A percentile compares a stretch with the other conserved stretches of the same genome.
Evolutionary conservation across 2,797 vertebrate species (phyloP).

Genomic region (Hephaestus fuliginosus): DNA sequence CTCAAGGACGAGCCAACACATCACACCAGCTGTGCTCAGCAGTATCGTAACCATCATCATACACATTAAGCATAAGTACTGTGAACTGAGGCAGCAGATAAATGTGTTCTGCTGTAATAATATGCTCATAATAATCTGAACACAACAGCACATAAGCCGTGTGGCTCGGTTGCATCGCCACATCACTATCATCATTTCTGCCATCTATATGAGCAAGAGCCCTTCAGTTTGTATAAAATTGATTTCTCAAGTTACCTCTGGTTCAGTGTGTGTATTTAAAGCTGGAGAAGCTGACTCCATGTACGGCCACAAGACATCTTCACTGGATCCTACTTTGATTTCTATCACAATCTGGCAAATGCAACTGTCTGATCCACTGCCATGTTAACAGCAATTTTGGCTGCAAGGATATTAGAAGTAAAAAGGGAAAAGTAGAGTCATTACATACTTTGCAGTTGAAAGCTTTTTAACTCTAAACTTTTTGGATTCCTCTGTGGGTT

Average conservation of each 20-base stretch:
- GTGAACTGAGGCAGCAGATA: conserved; percentile 34
- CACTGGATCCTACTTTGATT: conserved; percentile 7
- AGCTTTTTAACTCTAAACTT: not conserved
- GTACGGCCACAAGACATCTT: conserved; percentile 9
- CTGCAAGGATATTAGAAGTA: not conserved
- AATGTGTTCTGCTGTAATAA: conserved; percentile 40
- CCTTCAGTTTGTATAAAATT: not conserved
- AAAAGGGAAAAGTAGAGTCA: not conserved
- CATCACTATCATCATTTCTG: not conserved
- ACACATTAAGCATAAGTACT: conserved; percentile 41
- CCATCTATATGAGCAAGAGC: conserved; percentile 18
- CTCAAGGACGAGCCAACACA: conserved; percentile 59
- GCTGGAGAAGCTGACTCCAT: conserved; percentile 3
- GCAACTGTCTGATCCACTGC: not conserved
- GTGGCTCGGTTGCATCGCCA: conserved; percentile 8
- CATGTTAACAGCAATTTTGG: conserved; percentile 21
- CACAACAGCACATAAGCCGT: conserved; percentile 14
- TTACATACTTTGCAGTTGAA: not conserved
- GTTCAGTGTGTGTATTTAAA: conserved; percentile 8
- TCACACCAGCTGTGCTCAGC: conserved; percentile 65
- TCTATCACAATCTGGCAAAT: conserved; percentile 3
- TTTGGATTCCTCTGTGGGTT: not conserved
- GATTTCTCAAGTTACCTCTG: conserved; percentile 6
- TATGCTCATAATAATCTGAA: conserved; percentile 36
- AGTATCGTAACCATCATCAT: conserved; percentile 50